These are phyloP conservation scores for Babyrousa celebensis DNA, from an alignment of 2,797 vertebrate species.

Conservation along the genomic window DNA sequence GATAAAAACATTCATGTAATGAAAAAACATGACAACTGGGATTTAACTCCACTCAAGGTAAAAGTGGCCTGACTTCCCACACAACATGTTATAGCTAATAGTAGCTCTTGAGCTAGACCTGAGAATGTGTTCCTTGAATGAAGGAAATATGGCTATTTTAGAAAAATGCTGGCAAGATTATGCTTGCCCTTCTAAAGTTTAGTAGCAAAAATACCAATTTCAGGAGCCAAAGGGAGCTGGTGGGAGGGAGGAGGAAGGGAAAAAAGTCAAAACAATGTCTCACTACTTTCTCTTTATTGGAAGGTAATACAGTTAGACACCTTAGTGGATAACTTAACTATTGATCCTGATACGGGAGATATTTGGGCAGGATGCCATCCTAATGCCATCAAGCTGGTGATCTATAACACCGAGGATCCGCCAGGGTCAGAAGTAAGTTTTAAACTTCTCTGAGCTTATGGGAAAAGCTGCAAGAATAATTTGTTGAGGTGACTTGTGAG, in stretches of 20 bases:
- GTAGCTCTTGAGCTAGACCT: not conserved
- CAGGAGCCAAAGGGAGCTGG: not conserved
- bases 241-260: not conserved
- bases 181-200: not conserved
- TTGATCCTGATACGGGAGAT: conserved; percentile 92
- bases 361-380: conserved; percentile 93
- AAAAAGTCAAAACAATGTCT: not conserved
- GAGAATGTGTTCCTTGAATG: not conserved
- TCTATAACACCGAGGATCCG: conserved; percentile 88
- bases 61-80: not conserved
- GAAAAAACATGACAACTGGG: conserved; percentile 82
- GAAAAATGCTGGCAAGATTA: not conserved
- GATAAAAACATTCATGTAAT: conserved; percentile 80
- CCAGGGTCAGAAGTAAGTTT: conserved; percentile 93
- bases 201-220: conserved; percentile 5
- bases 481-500: not conserved
- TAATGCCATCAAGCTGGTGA: conserved; percentile 87
- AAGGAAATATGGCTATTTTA: not conserved
- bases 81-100: not conserved
- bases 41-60: conserved; percentile 87
- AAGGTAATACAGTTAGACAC: conserved; percentile 91
- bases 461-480: not conserved
- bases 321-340: conserved; percentile 92
- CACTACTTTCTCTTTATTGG: conserved; percentile 39
- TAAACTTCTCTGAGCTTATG: not conserved